phyloP scores from a whole-genome alignment of 2,797 vertebrate species.

The Uromys caudimaculatus region DNA sequence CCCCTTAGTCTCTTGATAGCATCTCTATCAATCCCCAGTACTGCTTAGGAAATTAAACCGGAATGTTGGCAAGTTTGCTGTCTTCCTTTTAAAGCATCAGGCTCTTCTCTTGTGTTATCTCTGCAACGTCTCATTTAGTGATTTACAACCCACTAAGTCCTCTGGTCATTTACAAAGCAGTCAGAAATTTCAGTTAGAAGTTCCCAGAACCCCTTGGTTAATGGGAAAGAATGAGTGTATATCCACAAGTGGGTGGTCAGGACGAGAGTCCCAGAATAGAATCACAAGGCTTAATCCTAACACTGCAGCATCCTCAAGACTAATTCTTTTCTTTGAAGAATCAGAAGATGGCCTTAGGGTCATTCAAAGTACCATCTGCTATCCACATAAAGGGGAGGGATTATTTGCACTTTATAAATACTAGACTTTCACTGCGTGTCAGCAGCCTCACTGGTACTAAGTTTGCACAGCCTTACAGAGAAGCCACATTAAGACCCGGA shows the following conservation, averaged over 20 bases:
- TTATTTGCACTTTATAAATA: constrained; percentile 46
- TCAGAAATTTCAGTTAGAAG: constrained; percentile 48
- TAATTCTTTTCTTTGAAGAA: constrained; percentile 52
- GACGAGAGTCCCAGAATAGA: constrained; percentile 9
- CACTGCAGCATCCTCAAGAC: background rate
- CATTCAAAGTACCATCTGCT: constrained; percentile 45
- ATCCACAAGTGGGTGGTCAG: background rate
- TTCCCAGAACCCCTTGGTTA: constrained; percentile 21
- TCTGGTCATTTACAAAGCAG: constrained; percentile 28
- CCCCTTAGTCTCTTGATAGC: background rate
- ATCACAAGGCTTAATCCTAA: constrained; percentile 12
- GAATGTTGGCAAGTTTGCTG: constrained; percentile 1
- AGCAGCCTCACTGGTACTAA: background rate
- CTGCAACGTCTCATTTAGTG: constrained; percentile 1
- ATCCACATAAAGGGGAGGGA: background rate
- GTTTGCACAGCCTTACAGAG: background rate
- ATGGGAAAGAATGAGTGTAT: constrained; percentile 37
- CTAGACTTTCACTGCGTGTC: background rate
- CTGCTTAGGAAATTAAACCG: constrained; percentile 14
- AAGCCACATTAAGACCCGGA: background rate
- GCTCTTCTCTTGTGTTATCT: background rate
- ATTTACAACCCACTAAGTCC: background rate
- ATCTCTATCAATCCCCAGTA: background rate
- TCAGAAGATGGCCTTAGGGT: constrained; percentile 19
- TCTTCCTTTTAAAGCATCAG: constrained; percentile 17